Base-by-base conservation (phyloP, 2,888 invertebrate genomes). In the Agonopterix alstromeriana region DNA sequence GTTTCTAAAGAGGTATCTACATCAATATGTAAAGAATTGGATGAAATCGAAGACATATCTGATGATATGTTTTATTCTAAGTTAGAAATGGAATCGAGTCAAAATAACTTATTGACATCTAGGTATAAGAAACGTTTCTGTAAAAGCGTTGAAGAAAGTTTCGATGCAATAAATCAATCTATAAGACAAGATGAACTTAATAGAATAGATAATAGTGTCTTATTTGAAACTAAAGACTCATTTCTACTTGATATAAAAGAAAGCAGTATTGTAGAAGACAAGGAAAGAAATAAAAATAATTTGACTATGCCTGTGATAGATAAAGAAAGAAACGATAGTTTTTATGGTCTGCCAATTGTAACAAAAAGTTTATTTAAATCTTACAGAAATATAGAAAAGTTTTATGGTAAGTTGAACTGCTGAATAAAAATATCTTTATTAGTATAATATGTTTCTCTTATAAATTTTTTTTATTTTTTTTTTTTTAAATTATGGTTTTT, bases 401-500 rank as follows among this genome's bases (percentile, higher is more conserved):
- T 98, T 57, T 97, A 97, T 90, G 94, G 96, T 96, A 75, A 82
- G 85, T 83, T 45, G 45, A n/a, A n/a, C n/a, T n/a, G n/a, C n/a
- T n/a, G n/a, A 27, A 5, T 27, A 3, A 17, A 17, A 17, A 17
- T 17, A 3, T 17, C 17, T 17, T 3, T 2, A 17, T 17, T 0
- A 3, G 17, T 17, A 17, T 17, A 17, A 17, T 17, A 17, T 17
- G 3, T 17, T 17, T n/a, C n/a, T n/a, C n/a, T n/a, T n/a, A n/a
- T n/a, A n/a, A n/a, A n/a, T n/a, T n/a, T n/a, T n/a, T n/a, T n/a
- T n/a, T n/a, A n/a, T n/a, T n/a, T n/a, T n/a, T n/a, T n/a, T n/a
- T n/a, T n/a, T n/a, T n/a, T n/a, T n/a, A n/a, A n/a, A n/a, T n/a
- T n/a, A n/a, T n/a, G n/a, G n/a, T n/a, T n/a, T n/a, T n/a, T n/a